These are phyloP conservation scores for Spinus olivaceus DNA, from an alignment of 2,797 vertebrate genomes.

Conservation along the genomic window DNA sequence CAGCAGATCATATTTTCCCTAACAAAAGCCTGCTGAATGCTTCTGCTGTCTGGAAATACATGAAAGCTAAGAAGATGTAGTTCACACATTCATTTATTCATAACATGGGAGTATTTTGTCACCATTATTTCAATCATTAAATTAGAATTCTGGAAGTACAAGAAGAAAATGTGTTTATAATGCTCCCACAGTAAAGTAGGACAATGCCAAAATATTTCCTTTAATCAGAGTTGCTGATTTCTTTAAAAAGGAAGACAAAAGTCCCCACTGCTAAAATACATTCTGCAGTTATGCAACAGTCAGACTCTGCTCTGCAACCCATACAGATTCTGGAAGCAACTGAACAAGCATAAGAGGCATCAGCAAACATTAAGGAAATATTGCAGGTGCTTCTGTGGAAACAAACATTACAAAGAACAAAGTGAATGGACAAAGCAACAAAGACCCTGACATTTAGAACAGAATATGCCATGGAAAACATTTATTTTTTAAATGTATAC, in stretches of 20 bases:
- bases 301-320: not conserved
- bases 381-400: not conserved
- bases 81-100: conserved; percentile 50
- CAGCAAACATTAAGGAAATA: not conserved
- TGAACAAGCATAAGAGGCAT: not conserved
- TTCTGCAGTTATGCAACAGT: not conserved
- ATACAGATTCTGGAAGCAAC: not conserved
- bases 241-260: not conserved
- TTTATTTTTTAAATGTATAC: not conserved
- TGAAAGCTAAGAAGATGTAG: conserved; percentile 28
- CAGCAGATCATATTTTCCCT: conserved; percentile 20
- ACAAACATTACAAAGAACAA: not conserved
- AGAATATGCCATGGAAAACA: not conserved
- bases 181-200: conserved; percentile 1
- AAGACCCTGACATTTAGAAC: not conserved
- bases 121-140: conserved; percentile 41
- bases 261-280: not conserved
- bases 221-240: not conserved
- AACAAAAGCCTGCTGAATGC: conserved; percentile 1
- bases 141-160: conserved; percentile 21
- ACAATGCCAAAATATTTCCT: not conserved
- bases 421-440: not conserved
- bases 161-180: conserved; percentile 18
- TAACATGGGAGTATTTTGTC: conserved; percentile 29
- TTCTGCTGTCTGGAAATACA: conserved; percentile 36